Evolutionary conservation across 2,113 vertebrate species (phyloP), one percentile per base, ranked within the genome.

Genomic region (Agapornis roseicollis): DNA sequence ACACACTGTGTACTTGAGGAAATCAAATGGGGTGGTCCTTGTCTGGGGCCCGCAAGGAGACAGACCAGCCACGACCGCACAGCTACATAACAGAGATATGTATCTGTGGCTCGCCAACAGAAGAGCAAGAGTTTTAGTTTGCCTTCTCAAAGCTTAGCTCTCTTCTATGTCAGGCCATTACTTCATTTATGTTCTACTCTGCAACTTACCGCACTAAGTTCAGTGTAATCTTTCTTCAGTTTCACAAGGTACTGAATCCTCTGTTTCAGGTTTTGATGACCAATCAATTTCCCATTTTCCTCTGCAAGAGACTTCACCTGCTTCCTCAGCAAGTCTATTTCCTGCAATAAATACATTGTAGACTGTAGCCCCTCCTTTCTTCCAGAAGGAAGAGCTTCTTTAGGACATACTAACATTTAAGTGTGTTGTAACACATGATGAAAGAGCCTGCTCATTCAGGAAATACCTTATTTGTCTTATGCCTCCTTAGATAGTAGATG

Each of bases 231-330:
- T 91, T 98, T 99, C 97, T 99, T 99, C 77, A 99, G 97, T 85
- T 99, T 99, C n/a, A 99, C 99, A 61, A 99, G 97, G 68, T 99
- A 99, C 58, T 99, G 99, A 85, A 99, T 99, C 98, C 98, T 99
- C 98, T 99, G 99, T 88, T 99, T 99, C 37, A 98, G 97, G 94
- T 99, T 99, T 96, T 98, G 99, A 91, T 99, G 99, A 77, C 99
- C 99, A 33, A 99, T 97, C 86, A 99, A 95, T 89, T 99, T 99
- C 29, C 99, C 99, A 3, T 99, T 99, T 97, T 99, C 99, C 96
- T 99, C 99, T 0, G 99, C 98, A 28, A 99, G 98, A 76, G 81
- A 93, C 11, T 98, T 92, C 55, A 99, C 98, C 92, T 99, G 99
- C 92, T 98, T 99, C 90, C 98, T 98, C 79, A 99, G 97, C 95